Base-by-base conservation (phyloP, 2,797 vertebrate species). In the Crypturellus tataupa region DNA sequence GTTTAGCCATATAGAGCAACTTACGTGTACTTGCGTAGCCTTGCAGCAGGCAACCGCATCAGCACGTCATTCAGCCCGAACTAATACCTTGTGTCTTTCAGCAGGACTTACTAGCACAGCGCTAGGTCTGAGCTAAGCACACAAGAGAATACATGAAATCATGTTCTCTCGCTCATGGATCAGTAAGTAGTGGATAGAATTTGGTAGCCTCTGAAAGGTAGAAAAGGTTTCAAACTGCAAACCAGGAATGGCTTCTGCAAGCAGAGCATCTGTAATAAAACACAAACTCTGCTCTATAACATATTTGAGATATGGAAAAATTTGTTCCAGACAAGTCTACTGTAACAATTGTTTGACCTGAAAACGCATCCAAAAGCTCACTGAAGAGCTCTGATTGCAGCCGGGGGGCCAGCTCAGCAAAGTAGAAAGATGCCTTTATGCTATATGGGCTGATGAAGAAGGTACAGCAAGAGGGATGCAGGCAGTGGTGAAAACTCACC, bases 231-330 rank as follows among this genome's bases (percentile, higher is more conserved):
- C 56, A 67, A 20, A 59, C 1, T 89, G 73, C 60, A 67, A 20
- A 51, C 1, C 10, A 70, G 40, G 11, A 70, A 87, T 68, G 9
- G 24, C 46, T 59, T 56, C 64, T 70, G 21, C 56, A 69, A 56
- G 40, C 37, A 42, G 13, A 81, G 19, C 0, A 1, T 0, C 1
- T 8, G 12, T 16, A n/a, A 27, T 37, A 21, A 33, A 9, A 35
- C 51, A 53, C 35, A 59, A 44, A 56, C 5, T 24, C 10, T 13
- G 23, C 10, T 19, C 77, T 10, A 1, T 13, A 42, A 56, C 8
- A 16, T 27, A n/a, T 67, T 35, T 23, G 27, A 68, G 12, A 81
- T 5, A 18, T 5, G 1, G 23, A 7, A 17, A 25, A 23, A 17
- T 86, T 86, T 73, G 10, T 42, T 68, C 71, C 47, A 87, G 44